These are phyloP conservation scores for Dolichotis patagonum DNA, from an alignment of 2,113 vertebrate species.

Conservation along the genomic window DNA sequence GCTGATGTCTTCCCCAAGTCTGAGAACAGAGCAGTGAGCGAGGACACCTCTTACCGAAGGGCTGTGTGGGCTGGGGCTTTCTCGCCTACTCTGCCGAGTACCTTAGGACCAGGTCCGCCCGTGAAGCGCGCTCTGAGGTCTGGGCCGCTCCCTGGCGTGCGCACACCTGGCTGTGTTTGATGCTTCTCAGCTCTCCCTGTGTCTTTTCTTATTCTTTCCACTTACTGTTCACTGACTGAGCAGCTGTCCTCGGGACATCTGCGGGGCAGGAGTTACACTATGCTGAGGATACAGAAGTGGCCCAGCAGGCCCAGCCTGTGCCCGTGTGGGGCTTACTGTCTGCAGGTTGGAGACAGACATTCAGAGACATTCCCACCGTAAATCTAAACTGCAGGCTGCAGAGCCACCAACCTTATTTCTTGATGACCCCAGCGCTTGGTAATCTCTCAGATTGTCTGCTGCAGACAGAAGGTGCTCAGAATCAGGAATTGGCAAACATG, in stretches of 20 bases:
- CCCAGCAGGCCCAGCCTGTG: neutral
- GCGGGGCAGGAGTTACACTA: neutral
- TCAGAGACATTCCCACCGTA: neutral
- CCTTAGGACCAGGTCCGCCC: neutral
- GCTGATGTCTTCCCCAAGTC: neutral
- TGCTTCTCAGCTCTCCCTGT: neutral
- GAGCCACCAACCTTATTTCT: neutral
- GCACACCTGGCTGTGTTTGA: neutral
- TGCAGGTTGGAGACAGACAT: neutral
- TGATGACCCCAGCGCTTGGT: neutral
- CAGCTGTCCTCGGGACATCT: neutral
- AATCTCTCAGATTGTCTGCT: neutral
- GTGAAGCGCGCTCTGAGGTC: neutral
- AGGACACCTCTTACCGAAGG: no score
- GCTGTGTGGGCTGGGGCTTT: neutral
- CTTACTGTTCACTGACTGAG: neutral
- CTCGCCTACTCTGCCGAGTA: neutral
- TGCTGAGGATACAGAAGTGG: conserved; percentile 32
- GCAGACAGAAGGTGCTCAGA: neutral
- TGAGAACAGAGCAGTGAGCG: neutral
- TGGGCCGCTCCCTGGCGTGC: neutral
- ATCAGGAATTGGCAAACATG: neutral
- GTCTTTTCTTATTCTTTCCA: conserved; percentile 34
- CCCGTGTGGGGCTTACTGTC: neutral
- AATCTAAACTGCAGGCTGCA: neutral